A percentile compares a stretch with the other conserved stretches of the same genome.
phyloP scores from a whole-genome alignment of 2,888 invertebrate genomes.

The Clitarchus hookeri region DNA sequence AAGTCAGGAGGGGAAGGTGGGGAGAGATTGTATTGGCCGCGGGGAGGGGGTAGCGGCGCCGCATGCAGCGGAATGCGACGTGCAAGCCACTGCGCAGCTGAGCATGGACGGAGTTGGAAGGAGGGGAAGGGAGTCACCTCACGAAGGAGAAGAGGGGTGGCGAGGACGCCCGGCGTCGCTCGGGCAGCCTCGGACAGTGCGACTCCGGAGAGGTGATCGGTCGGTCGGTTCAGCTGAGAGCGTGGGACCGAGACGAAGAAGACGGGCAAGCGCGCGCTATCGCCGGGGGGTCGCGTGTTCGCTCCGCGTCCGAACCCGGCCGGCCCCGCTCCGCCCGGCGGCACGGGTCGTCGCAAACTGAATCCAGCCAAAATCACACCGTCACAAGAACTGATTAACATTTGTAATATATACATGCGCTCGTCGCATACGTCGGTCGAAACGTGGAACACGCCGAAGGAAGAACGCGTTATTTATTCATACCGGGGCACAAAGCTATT shows the following conservation, averaged over 20 bases:
- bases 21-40: not conserved
- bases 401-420: not conserved
- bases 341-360: too few species aligned
- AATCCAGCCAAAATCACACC: not conserved
- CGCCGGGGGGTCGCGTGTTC: too few species aligned
- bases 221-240: not conserved
- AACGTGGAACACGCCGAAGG: too few species aligned
- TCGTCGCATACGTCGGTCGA: not conserved
- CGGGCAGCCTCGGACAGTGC: not conserved
- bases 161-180: not conserved
- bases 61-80: not conserved
- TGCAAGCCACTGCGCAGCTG: not conserved
- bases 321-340: too few species aligned
- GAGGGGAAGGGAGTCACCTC: not conserved
- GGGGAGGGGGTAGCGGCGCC: not conserved
- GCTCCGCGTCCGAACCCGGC: too few species aligned
- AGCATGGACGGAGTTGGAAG: too few species aligned
- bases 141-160: not conserved
- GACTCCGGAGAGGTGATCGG: not conserved
- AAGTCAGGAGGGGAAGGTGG: not conserved
- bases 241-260: not conserved
- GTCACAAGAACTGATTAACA: not conserved
- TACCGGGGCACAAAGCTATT: too few species aligned
- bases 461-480: too few species aligned
- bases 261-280: not conserved